Conservation (phyloP, 2,113 vertebrate species). For the Regulus satrapa region DNA sequence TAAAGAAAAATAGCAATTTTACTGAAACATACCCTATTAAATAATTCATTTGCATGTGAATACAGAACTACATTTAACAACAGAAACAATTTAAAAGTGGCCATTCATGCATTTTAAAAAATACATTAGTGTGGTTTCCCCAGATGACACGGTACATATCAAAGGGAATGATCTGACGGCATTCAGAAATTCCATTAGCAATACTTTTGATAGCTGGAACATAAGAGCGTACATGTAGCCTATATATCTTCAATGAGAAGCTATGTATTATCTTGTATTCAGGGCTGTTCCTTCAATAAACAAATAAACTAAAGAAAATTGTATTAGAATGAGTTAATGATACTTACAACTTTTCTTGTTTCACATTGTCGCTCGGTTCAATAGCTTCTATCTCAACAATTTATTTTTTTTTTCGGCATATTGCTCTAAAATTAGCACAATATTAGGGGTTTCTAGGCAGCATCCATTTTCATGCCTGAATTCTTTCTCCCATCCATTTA, state of each 20-base stretch:
- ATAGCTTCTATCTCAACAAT: neutral
- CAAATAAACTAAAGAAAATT: neutral
- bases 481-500: neutral
- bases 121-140: neutral
- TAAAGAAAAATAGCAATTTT: neutral
- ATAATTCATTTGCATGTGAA: conserved; percentile 17
- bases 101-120: conserved; percentile 2
- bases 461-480: neutral
- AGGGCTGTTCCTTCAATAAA: neutral
- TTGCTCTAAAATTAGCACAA: neutral
- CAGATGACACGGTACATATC: neutral
- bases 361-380: neutral
- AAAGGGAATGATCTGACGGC: neutral
- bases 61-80: neutral
- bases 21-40: conserved; percentile 1
- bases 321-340: neutral
- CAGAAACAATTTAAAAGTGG: conserved; percentile 24
- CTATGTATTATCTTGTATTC: neutral
- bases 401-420: neutral
- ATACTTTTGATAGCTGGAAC: neutral
- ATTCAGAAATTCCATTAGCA: conserved; percentile 37
- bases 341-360: conserved; percentile 3
- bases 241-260: neutral
- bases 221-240: neutral
- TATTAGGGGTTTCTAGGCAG: neutral